Conservation (phyloP, 2,797 vertebrate genomes). For the Anguilla marmorata region DNA sequence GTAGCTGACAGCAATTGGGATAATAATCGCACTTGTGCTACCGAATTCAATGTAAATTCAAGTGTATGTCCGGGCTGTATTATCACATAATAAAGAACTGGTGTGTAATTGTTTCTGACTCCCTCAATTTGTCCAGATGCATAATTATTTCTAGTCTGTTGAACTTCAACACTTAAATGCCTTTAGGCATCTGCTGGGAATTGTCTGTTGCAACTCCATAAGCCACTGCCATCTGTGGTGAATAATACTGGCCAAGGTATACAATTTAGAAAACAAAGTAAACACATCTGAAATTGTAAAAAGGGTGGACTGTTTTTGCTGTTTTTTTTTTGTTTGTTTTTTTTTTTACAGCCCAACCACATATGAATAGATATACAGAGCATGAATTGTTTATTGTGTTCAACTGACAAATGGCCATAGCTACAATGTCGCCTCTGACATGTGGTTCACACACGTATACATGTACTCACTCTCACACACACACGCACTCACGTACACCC, state of each 20-base stretch:
- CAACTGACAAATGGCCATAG: neutral
- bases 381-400: neutral
- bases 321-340: neutral
- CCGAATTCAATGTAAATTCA: neutral
- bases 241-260: neutral
- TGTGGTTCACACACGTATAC: too few species aligned
- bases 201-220: neutral
- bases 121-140: neutral
- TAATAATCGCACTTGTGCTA: neutral
- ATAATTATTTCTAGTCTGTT: slow-evolving; percentile 3
- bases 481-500: neutral
- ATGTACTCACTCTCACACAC: neutral
- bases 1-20: neutral
- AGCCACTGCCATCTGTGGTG: neutral
- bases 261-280: neutral
- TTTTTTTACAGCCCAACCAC: neutral
- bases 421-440: neutral
- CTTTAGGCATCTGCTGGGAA: neutral
- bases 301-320: too few species aligned
- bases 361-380: neutral
- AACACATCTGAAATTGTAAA: neutral
- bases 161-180: neutral
- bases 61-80: neutral
- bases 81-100: neutral
- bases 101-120: slow-evolving; percentile 1